Conservation (phyloP, 2,797 vertebrate genomes). For the Clarias laeviceps region DNA sequence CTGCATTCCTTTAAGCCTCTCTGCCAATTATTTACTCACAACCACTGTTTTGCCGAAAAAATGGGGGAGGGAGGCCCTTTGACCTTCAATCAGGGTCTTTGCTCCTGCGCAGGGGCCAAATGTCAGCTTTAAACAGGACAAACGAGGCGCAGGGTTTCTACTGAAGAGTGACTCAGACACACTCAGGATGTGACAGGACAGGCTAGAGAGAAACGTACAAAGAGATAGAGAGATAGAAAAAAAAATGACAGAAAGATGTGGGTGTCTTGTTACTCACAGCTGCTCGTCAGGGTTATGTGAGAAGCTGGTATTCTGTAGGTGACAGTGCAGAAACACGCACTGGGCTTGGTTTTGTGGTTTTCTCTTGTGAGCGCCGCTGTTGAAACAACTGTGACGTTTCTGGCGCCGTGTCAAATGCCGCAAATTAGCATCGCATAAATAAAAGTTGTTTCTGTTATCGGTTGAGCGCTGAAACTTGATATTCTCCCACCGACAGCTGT, state of each 20-base stretch:
- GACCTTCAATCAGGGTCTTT: constrained; percentile 41
- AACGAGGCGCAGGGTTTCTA: constrained; percentile 8
- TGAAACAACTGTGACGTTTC: neutral
- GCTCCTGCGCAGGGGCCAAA: constrained; percentile 52
- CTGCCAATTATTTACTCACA: constrained; percentile 41
- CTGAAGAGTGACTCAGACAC: constrained; percentile 34
- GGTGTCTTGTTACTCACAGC: constrained; percentile 17
- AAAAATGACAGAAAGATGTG: constrained; percentile 17
- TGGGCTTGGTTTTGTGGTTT: neutral
- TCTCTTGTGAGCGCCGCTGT: neutral
- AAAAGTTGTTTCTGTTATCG: neutral
- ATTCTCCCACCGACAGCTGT: neutral
- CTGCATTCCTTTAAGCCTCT: constrained; percentile 7
- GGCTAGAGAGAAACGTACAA: constrained; percentile 23
- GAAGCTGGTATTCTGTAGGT: constrained; percentile 26
- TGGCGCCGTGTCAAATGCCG: neutral
- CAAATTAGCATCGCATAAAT: constrained; percentile 25
- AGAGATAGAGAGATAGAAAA: constrained; percentile 7
- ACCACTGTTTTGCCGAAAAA: constrained; percentile 40
- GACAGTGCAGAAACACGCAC: constrained; percentile 8
- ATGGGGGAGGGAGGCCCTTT: constrained; percentile 6
- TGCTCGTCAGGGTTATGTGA: constrained; percentile 20
- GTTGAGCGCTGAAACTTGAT: neutral
- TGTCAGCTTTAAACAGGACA: constrained; percentile 9
- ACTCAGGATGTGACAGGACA: constrained; percentile 44